Evolutionary conservation across 1,140 invertebrate species (phyloP).

Genomic region (Brachionus plicatilis): DNA sequence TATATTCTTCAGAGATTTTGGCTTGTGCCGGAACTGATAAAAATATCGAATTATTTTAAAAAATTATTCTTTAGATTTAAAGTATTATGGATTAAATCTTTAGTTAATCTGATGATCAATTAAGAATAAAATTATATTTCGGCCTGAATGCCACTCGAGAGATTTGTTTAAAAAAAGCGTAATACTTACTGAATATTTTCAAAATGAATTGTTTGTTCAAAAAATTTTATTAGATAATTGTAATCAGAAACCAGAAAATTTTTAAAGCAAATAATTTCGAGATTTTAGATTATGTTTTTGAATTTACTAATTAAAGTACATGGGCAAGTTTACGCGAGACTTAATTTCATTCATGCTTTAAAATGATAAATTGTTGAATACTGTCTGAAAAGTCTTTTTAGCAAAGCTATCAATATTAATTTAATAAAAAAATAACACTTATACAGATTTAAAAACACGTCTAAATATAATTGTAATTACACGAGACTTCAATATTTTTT

Average conservation of each 20-base stretch:
- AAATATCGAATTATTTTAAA: neutral
- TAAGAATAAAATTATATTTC: neutral
- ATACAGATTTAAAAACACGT: constrained; percentile 20
- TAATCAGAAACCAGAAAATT: no score
- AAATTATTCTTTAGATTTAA: neutral
- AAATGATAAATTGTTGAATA: constrained; percentile 26
- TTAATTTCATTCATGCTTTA: neutral
- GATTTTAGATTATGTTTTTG: neutral
- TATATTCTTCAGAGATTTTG: neutral
- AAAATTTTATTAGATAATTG: neutral
- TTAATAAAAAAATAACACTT: neutral
- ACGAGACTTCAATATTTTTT: neutral
- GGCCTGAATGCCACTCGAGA: neutral
- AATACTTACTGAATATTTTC: no score
- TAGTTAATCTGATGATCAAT: neutral
- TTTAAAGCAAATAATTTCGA: neutral
- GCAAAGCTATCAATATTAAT: neutral
- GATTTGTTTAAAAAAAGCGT: neutral
- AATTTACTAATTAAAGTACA: neutral
- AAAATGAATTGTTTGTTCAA: neutral
- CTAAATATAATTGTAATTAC: neutral
- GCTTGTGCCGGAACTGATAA: neutral
- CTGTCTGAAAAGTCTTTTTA: constrained; percentile 6
- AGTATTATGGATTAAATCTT: neutral
- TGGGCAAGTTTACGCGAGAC: neutral